phyloP scores from a whole-genome alignment of 2,797 vertebrate genomes.

The Myotis findleyi region DNA sequence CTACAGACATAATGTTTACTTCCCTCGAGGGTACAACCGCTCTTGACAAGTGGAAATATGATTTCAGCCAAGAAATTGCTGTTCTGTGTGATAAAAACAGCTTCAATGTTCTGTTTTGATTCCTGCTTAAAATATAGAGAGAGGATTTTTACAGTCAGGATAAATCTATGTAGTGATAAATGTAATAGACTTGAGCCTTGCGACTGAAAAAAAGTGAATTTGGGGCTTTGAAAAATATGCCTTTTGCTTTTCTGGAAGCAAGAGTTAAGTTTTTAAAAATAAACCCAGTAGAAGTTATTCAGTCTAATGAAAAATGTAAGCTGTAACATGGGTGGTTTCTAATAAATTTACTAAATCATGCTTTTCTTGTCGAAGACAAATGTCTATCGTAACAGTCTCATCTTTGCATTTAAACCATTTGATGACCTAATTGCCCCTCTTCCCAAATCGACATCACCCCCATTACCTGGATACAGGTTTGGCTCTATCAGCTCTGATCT shows the following conservation, averaged over 20 bases:
- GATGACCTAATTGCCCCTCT: neutral
- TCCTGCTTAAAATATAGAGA: conserved; percentile 56
- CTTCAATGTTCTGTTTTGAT: conserved; percentile 54
- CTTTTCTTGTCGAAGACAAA: neutral
- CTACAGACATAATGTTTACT: conserved; percentile 18
- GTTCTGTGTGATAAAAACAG: conserved; percentile 46
- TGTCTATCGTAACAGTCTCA: neutral
- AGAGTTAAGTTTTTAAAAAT: conserved; percentile 36
- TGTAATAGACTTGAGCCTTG: conserved; percentile 31
- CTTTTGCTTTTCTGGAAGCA: conserved; percentile 40
- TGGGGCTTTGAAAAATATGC: neutral
- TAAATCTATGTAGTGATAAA: conserved; percentile 43
- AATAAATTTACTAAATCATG: neutral
- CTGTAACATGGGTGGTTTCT: neutral
- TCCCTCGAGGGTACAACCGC: conserved; percentile 43
- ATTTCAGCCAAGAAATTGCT: conserved; percentile 39
- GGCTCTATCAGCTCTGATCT: neutral
- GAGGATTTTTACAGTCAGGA: conserved; percentile 49
- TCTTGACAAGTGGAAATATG: conserved; percentile 61
- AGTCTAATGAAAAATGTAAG: conserved; percentile 32
- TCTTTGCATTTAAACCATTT: neutral
- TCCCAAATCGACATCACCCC: neutral
- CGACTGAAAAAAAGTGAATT: conserved; percentile 44
- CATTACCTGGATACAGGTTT: neutral
- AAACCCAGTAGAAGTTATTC: conserved; percentile 22